Percentiles rank a stretch among this genome's conserved stretches.
Evolutionary conservation across 2,888 invertebrate species (phyloP).

Genomic region (Cephonodes hylas): DNA sequence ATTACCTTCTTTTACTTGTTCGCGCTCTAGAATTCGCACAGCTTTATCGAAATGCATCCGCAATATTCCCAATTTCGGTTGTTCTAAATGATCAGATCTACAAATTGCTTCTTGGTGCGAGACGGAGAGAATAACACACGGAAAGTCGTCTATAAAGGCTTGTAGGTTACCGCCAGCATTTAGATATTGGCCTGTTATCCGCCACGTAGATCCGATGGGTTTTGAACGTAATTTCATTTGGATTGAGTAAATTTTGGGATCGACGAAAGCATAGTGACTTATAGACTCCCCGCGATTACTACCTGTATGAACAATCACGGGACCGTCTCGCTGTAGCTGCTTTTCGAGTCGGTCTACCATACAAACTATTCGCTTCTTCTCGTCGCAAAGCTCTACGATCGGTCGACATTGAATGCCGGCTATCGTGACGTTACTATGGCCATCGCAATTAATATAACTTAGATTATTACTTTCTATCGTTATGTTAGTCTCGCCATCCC

Average conservation of each 20-base stretch:
- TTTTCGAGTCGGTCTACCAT: slow-evolving; percentile 94
- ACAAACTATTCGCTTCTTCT: slow-evolving; percentile 95
- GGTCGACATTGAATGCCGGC: slow-evolving; percentile 96
- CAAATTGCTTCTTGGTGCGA: slow-evolving; percentile 90
- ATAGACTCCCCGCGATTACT: slow-evolving; percentile 94
- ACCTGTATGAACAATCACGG: slow-evolving; percentile 94
- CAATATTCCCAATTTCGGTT: slow-evolving; percentile 85
- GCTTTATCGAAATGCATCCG: slow-evolving; percentile 93
- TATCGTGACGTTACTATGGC: slow-evolving; percentile 94
- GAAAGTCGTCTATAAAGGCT: slow-evolving; percentile 92
- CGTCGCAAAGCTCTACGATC: slow-evolving; percentile 91
- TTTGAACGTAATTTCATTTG: slow-evolving; percentile 94
- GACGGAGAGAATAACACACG: slow-evolving; percentile 90
- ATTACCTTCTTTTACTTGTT: too few species aligned
- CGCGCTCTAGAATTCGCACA: slow-evolving; percentile 88
- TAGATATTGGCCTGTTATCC: slow-evolving; percentile 94
- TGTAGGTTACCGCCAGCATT: slow-evolving; percentile 97
- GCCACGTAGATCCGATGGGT: slow-evolving; percentile 96
- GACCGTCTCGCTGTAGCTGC: slow-evolving; percentile 88
- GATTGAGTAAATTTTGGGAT: slow-evolving; percentile 92
- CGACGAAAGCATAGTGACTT: slow-evolving; percentile 92
- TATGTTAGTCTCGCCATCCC: slow-evolving; percentile 97
- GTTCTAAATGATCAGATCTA: slow-evolving; percentile 88
- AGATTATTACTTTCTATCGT: slow-evolving; percentile 97
- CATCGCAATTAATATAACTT: slow-evolving; percentile 95